phyloP scores from a whole-genome alignment of 2,888 invertebrate genomes.

The Frankliniella intonsa region DNA sequence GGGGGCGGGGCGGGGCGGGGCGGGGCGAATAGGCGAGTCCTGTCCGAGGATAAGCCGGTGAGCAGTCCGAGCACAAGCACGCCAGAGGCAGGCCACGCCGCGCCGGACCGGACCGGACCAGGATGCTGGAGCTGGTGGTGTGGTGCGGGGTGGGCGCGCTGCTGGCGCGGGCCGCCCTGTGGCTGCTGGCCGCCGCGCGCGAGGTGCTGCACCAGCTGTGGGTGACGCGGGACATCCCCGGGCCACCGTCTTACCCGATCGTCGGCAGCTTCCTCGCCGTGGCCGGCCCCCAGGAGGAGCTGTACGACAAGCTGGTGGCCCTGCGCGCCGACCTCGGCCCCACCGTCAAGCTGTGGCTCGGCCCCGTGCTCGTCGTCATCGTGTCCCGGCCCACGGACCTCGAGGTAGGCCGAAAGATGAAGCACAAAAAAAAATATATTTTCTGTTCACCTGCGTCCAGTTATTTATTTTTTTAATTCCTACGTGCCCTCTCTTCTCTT shows the following conservation, averaged over 20 bases:
- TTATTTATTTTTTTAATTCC: not conserved
- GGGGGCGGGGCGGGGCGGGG: too few species aligned
- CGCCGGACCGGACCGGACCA: too few species aligned
- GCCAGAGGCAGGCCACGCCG: too few species aligned
- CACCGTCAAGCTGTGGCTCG: conserved; percentile 16
- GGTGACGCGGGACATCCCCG: conserved; percentile 3
- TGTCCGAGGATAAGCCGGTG: too few species aligned
- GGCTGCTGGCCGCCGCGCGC: not conserved
- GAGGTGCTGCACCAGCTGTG: conserved; percentile 8
- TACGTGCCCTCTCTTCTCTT: not conserved
- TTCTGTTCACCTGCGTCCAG: not conserved
- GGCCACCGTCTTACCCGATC: conserved; percentile 8
- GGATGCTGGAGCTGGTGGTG: not conserved
- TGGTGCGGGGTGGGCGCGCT: not conserved
- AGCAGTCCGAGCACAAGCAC: too few species aligned
- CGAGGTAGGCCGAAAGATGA: not conserved
- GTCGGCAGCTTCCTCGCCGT: conserved; percentile 7
- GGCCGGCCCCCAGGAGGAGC: conserved; percentile 17
- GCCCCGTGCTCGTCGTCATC: conserved; percentile 10
- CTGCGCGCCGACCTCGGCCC: not conserved
- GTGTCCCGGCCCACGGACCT: not conserved
- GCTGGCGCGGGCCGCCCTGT: not conserved
- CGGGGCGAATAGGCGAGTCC: too few species aligned
- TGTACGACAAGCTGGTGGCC: conserved; percentile 16
- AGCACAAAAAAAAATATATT: too few species aligned